A percentile compares a stretch with the other conserved stretches of the same genome.
Conservation (phyloP, 2,113 vertebrate species). For the Serilophus lunatus region DNA sequence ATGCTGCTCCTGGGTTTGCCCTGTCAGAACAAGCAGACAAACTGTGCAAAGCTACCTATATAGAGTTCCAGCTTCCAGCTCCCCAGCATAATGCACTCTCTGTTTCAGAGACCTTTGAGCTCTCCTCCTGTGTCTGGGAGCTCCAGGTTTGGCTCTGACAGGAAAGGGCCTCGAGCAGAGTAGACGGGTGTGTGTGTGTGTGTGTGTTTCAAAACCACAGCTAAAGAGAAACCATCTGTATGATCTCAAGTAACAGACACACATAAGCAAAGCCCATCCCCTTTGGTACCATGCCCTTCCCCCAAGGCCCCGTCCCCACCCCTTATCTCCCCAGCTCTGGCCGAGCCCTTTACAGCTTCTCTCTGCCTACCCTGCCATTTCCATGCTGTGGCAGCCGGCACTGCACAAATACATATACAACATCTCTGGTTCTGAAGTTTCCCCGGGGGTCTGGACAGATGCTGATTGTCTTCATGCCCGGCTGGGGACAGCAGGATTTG, state of each 20-base stretch:
- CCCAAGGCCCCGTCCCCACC: background rate
- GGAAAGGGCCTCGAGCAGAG: constrained; percentile 49
- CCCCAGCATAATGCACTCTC: background rate
- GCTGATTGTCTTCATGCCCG: constrained; percentile 50
- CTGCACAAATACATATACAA: background rate
- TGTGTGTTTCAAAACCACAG: constrained; percentile 50
- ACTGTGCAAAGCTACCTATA: background rate
- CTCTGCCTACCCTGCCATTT: background rate
- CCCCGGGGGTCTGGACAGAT: constrained; percentile 58
- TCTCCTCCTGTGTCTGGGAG: background rate
- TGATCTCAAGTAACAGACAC: constrained; percentile 32
- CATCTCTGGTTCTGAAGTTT: constrained; percentile 2
- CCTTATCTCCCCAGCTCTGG: background rate
- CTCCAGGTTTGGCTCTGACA: constrained; percentile 19
- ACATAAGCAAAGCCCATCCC: background rate
- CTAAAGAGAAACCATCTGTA: constrained; percentile 64
- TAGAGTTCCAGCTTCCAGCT: constrained; percentile 3
- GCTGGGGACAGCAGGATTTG: constrained; percentile 33
- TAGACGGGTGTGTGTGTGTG: no score
- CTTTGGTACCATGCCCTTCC: background rate
- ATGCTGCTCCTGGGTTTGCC: background rate
- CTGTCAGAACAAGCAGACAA: background rate
- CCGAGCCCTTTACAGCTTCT: background rate
- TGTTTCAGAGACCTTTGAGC: constrained; percentile 32
- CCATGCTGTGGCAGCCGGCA: background rate